phyloP scores from a whole-genome alignment of 2,113 vertebrate genomes.

The Cepphus grylle region DNA sequence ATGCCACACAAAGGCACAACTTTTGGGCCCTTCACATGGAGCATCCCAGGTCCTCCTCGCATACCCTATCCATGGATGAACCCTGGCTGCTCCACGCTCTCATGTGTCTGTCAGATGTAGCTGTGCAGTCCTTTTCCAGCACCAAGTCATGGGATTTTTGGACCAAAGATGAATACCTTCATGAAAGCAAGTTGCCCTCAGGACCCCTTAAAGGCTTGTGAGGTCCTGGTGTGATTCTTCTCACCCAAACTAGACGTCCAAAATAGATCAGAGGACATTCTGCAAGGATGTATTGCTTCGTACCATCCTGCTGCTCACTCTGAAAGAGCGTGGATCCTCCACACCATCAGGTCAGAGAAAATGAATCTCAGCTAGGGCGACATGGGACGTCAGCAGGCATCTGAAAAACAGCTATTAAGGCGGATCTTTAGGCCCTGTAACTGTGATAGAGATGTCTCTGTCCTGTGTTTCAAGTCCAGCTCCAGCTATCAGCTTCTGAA shows the following conservation, averaged over 20 bases:
- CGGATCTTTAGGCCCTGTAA: background rate
- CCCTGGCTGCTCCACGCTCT: background rate
- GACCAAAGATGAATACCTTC: background rate
- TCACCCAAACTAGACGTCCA: fast-evolving
- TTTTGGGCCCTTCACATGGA: background rate
- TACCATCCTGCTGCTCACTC: background rate
- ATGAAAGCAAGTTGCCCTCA: background rate
- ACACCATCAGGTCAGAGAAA: background rate
- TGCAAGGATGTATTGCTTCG: background rate
- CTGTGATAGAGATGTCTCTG: background rate
- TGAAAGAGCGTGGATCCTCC: background rate
- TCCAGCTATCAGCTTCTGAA: background rate
- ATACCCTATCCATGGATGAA: background rate
- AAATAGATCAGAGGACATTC: background rate
- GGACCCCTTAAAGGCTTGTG: background rate
- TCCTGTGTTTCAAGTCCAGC: background rate
- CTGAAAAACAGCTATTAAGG: background rate
- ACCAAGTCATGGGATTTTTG: background rate
- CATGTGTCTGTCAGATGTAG: background rate
- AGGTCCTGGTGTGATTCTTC: background rate
- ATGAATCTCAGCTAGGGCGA: background rate
- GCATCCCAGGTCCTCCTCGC: background rate
- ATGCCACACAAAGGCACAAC: background rate
- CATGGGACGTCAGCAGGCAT: background rate
- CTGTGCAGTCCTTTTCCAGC: background rate